Evolutionary conservation across 23 tunicate genomes (phyloP).

Genomic region (Corella eumyota): DNA sequence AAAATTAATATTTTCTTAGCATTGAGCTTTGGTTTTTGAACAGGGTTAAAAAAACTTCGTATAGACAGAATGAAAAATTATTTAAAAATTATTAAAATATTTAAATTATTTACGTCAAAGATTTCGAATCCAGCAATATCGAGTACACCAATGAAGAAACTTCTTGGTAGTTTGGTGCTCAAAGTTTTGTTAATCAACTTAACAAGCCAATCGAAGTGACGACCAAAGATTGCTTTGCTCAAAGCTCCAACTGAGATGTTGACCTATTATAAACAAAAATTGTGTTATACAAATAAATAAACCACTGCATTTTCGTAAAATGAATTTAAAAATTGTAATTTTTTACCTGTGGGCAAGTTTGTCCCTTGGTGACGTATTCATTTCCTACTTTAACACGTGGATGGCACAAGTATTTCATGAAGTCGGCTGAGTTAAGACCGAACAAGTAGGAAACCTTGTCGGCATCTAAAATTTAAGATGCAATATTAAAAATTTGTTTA

Average conservation of each 20-base stretch:
- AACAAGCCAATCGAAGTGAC: constrained; percentile 93
- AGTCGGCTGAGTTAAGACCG: constrained; percentile 96
- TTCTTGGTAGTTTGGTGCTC: constrained; percentile 92
- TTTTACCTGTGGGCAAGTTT: constrained; percentile 77
- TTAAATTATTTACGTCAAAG: constrained; percentile 70
- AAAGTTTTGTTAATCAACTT: constrained; percentile 76
- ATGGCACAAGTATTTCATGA: constrained; percentile 70
- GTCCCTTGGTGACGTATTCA: constrained; percentile 98
- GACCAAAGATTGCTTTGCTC: constrained; percentile 79
- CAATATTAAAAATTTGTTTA: neutral
- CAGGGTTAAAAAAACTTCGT: neutral
- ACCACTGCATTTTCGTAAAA: no score
- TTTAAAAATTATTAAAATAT: no score
- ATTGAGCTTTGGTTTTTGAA: no score
- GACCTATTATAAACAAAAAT: constrained; percentile 13
- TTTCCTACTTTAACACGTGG: constrained; percentile 98
- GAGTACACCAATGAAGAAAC: constrained; percentile 96
- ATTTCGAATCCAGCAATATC: constrained; percentile 99
- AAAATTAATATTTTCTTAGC: neutral
- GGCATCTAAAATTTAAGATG: constrained; percentile 38
- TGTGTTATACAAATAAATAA: neutral
- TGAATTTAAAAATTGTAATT: no score
- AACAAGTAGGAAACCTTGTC: constrained; percentile 96
- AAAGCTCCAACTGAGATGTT: constrained; percentile 64
- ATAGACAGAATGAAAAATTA: neutral